Evolutionary conservation across 2,888 invertebrate genomes (phyloP).

Genomic region (Hoplodrina ambigua): DNA sequence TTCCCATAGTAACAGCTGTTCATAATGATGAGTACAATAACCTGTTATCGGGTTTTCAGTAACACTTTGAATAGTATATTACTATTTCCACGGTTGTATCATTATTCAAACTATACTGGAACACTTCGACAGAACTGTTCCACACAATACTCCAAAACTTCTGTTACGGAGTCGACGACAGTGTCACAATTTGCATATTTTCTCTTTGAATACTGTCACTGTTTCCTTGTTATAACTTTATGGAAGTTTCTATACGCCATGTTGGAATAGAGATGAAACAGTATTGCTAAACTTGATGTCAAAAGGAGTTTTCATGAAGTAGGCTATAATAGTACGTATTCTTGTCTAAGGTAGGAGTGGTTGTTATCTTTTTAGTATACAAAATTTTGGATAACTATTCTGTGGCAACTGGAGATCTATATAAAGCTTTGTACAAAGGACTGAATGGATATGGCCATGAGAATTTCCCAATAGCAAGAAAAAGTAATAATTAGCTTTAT

Average conservation of each 20-base stretch:
- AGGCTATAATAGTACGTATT: not conserved
- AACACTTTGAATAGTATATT: too few species aligned
- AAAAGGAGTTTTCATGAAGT: not conserved
- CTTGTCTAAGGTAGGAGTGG: too few species aligned
- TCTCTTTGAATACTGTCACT: slow-evolving; percentile 31
- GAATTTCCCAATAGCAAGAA: too few species aligned
- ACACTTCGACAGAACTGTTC: slow-evolving; percentile 31
- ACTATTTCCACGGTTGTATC: not conserved
- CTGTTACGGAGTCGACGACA: slow-evolving; percentile 15
- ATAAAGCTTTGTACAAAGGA: too few species aligned
- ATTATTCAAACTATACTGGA: slow-evolving; percentile 21
- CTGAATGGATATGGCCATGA: too few species aligned
- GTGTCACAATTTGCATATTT: slow-evolving; percentile 52
- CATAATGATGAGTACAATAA: too few species aligned
- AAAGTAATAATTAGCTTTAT: too few species aligned
- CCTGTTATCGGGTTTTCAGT: too few species aligned
- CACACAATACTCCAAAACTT: slow-evolving; percentile 33
- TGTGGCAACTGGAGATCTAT: too few species aligned
- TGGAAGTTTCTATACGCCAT: slow-evolving; percentile 17
- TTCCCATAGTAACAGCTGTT: too few species aligned
- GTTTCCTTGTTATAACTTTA: slow-evolving; percentile 48
- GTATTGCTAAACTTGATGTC: slow-evolving; percentile 4
- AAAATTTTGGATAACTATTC: too few species aligned
- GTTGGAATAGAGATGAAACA: slow-evolving; percentile 16
- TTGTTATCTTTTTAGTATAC: too few species aligned